phyloP scores from a whole-genome alignment of 2,888 invertebrate species.

The Napeogenes sylphis region DNA sequence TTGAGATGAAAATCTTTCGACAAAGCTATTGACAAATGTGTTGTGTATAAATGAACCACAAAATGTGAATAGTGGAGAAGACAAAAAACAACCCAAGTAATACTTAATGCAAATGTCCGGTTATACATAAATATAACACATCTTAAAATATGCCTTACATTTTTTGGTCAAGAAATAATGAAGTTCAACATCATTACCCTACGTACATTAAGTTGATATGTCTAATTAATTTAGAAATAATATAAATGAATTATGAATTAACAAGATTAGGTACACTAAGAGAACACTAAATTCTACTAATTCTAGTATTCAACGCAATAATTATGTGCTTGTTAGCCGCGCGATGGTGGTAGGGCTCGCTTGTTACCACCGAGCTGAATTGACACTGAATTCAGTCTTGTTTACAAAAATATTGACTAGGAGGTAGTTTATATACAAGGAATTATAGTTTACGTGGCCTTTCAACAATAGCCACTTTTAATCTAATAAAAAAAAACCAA shows the following conservation, averaged over 20 bases:
- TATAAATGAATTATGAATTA: conserved; percentile 10
- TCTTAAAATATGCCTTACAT: too few species aligned
- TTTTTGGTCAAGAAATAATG: too few species aligned
- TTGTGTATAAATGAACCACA: too few species aligned
- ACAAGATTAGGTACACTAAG: conserved; percentile 7
- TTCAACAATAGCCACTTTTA: conserved; percentile 21
- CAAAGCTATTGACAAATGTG: too few species aligned
- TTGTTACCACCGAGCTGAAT: conserved; percentile 60
- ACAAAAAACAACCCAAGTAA: too few species aligned
- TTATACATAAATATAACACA: too few species aligned
- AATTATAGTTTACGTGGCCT: conserved; percentile 29
- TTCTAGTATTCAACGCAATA: conserved; percentile 3
- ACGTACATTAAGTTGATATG: conserved; percentile 29
- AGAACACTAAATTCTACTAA: conserved; percentile 7
- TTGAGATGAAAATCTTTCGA: too few species aligned
- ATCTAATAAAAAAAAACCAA: neutral
- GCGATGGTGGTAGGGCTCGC: conserved; percentile 26
- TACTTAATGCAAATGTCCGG: too few species aligned
- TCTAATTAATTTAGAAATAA: conserved; percentile 24
- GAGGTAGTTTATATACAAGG: conserved; percentile 69
- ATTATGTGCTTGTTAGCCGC: conserved; percentile 11
- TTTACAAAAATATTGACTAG: conserved; percentile 56
- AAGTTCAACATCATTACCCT: neutral
- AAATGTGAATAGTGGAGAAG: too few species aligned
- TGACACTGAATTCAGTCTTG: conserved; percentile 78